Evolutionary conservation across 2,888 invertebrate genomes (phyloP).

Genomic region (Rhagonycha fulva): DNA sequence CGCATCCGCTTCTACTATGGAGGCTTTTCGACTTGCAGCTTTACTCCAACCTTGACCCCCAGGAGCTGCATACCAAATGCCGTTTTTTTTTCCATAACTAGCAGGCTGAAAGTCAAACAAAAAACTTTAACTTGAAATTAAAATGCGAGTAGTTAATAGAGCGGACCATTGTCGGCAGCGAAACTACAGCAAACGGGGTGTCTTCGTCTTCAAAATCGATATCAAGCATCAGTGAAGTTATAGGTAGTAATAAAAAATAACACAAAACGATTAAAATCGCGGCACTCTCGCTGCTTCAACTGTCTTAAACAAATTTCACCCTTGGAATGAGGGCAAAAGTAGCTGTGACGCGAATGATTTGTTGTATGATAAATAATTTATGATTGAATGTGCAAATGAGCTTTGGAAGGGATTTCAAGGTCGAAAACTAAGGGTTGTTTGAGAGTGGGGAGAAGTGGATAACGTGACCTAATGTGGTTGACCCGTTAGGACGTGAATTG

Average conservation of each 20-base stretch:
- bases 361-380: slow-evolving; percentile 45
- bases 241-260: not conserved
- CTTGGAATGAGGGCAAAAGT: slow-evolving; percentile 26
- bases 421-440: slow-evolving; percentile 40
- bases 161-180: slow-evolving; percentile 65
- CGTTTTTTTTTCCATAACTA: slow-evolving; percentile 90
- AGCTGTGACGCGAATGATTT: slow-evolving; percentile 39
- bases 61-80: slow-evolving; percentile 79
- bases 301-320: slow-evolving; percentile 21
- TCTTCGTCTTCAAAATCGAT: slow-evolving; percentile 62
- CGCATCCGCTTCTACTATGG: slow-evolving; percentile 80
- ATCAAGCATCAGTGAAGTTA: slow-evolving; percentile 44
- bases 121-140: not conserved
- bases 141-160: not conserved
- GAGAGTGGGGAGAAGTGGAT: slow-evolving; percentile 27
- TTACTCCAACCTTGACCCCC: slow-evolving; percentile 66
- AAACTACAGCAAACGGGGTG: slow-evolving; percentile 68
- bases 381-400: slow-evolving; percentile 47
- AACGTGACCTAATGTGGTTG: slow-evolving; percentile 40
- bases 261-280: not conserved
- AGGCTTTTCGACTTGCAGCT: slow-evolving; percentile 77
- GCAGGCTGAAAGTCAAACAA: slow-evolving; percentile 67
- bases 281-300: slow-evolving; percentile 6
- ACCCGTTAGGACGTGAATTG: slow-evolving; percentile 26
- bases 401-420: slow-evolving; percentile 43